Conservation (phyloP, 2,888 invertebrate species). For the Antheraea yamamai region DNA sequence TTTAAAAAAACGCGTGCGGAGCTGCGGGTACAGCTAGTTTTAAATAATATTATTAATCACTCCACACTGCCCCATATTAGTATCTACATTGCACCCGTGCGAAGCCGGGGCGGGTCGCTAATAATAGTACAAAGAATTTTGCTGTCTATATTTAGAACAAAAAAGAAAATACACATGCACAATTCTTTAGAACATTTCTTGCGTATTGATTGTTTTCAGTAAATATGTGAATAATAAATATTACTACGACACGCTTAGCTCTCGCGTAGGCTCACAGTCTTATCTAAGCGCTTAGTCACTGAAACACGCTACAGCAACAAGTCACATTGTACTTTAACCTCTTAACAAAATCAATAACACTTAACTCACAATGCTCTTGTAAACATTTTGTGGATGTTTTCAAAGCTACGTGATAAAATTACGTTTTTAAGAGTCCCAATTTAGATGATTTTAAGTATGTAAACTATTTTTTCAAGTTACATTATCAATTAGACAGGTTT, state of each 20-base stretch:
- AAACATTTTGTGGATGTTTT: background rate
- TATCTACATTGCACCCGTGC: no score
- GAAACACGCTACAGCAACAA: background rate
- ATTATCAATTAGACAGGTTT: background rate
- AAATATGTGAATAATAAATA: background rate
- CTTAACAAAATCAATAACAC: constrained; percentile 9
- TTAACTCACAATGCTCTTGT: background rate
- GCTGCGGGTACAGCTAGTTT: no score
- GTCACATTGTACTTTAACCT: constrained; percentile 1
- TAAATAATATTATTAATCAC: no score
- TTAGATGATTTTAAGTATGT: background rate
- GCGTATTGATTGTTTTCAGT: background rate
- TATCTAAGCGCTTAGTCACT: constrained; percentile 5
- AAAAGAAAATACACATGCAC: background rate
- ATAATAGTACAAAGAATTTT: no score
- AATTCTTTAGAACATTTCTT: background rate
- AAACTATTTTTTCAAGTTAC: background rate
- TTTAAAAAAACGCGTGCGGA: no score
- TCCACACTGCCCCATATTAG: no score
- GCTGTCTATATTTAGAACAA: background rate
- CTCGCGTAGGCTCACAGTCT: background rate
- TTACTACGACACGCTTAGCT: background rate
- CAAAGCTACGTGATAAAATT: background rate
- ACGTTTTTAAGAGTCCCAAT: background rate
- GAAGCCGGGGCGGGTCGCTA: no score